phyloP scores from a whole-genome alignment of 2,113 vertebrate genomes.

The Rostratula benghalensis region DNA sequence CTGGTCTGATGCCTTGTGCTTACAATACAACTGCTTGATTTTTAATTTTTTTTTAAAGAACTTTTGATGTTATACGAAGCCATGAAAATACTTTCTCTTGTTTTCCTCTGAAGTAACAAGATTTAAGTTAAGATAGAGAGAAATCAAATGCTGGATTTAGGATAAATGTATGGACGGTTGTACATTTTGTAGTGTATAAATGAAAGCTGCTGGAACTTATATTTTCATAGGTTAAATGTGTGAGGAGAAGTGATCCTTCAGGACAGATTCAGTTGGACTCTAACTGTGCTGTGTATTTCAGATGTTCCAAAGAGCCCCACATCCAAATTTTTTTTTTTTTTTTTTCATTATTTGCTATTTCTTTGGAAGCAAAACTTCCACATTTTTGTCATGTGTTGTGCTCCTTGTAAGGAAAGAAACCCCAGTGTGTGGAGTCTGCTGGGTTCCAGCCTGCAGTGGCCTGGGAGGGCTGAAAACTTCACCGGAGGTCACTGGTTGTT shows the following conservation, averaged over 20 bases:
- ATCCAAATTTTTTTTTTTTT: neutral
- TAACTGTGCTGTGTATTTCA: neutral
- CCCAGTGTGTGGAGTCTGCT: neutral
- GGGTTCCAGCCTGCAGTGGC: neutral
- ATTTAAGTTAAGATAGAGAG: neutral
- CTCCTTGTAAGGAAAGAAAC: neutral
- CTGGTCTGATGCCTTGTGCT: neutral
- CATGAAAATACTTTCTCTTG: neutral
- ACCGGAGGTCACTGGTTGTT: neutral
- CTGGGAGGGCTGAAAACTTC: neutral
- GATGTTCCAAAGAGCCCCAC: neutral
- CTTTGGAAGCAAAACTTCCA: neutral
- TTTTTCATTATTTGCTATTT: neutral
- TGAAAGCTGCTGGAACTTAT: neutral
- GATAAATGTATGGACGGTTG: neutral
- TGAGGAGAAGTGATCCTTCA: neutral
- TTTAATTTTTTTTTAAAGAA: neutral
- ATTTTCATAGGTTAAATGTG: neutral
- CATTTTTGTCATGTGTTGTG: accelerated
- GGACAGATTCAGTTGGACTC: neutral
- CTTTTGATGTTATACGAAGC: neutral
- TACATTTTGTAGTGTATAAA: neutral
- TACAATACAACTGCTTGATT: neutral
- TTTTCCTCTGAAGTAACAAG: neutral
- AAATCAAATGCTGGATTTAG: neutral